These are phyloP conservation scores for Thera britannica DNA, from an alignment of 2,888 invertebrate species.

Conservation along the genomic window DNA sequence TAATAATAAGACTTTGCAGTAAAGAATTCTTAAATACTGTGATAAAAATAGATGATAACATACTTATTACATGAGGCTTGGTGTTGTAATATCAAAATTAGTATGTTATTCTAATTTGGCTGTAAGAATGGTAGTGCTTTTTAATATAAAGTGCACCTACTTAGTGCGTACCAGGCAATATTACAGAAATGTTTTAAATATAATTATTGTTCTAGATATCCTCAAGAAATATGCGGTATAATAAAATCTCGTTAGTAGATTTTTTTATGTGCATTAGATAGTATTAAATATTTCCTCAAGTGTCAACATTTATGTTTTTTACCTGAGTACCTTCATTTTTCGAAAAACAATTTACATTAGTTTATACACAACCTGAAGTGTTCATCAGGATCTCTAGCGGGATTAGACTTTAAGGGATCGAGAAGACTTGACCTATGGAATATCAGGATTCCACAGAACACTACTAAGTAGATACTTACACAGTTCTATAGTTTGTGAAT, in stretches of 20 bases:
- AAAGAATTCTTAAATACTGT: constrained; percentile 2
- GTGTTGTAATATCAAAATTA: background rate
- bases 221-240: background rate
- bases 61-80: background rate
- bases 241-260: background rate
- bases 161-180: background rate
- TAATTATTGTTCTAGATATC: background rate
- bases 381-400: too few species aligned
- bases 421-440: too few species aligned
- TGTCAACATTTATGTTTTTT: too few species aligned
- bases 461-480: too few species aligned
- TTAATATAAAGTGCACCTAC: background rate
- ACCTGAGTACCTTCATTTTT: too few species aligned
- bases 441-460: too few species aligned
- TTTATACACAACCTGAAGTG: too few species aligned
- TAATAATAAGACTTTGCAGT: constrained; percentile 3
- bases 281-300: too few species aligned
- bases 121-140: background rate
- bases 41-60: constrained; percentile 1
- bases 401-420: too few species aligned
- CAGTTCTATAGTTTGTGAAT: too few species aligned
- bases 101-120: background rate
- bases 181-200: background rate
- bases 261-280: too few species aligned
- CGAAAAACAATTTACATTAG: too few species aligned